Base-by-base conservation (phyloP, 64 coral and sea anemone species). In the Catalaphyllia jardinei region DNA sequence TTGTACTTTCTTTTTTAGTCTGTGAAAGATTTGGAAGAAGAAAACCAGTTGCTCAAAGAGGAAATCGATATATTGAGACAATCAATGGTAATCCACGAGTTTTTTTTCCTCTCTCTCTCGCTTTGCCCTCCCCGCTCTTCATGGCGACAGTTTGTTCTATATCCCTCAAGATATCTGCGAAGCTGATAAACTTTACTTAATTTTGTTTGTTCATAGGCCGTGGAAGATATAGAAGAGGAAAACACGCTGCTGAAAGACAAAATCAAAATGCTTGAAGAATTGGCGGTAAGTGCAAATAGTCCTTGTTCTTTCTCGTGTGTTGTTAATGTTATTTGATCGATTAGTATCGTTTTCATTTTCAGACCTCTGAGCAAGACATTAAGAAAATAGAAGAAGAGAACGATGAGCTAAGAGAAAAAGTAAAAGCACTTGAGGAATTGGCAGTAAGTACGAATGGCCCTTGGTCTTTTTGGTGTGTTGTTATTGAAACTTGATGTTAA, bases 191-290 rank as follows among this genome's bases (percentile, higher is more conserved):
- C n/a, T 9, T 67, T 69, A 11, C 22, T 25, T 27, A 69, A 27
- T 69, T 25, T 69, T 69, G 10, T 15, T 15, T 77, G 31, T 30
- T 67, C 31, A 14, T 14, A 83, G 80, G 0, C 29, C 20, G 38
- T 31, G 30, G 61, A 67, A 83, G 61, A 83, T 38, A 19, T 39
- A n/a, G 80, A 83, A 16, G 61, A 83, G 24, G 80, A 83, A 67
- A 83, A 83, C 35, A 31, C 16, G 10, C 20, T 83, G 60, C 29
- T 83, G 2, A 83, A 46, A 67, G 80, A 83, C 17, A 67, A 83
- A 65, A 49, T 83, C 10, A 64, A 83, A 67, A 65, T 83, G 31
- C 30, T 83, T 10, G 61, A 83, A 24, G 79, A 82, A 63, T 20
- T 38, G 4, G 80, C 19, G 61, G 60, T 83, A 67, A 83, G 79